A percentile compares a stretch with the other conserved stretches of the same genome.
These are phyloP conservation scores for Engraulis encrasicolus DNA, from an alignment of 2,113 vertebrate species.

Conservation along the genomic window DNA sequence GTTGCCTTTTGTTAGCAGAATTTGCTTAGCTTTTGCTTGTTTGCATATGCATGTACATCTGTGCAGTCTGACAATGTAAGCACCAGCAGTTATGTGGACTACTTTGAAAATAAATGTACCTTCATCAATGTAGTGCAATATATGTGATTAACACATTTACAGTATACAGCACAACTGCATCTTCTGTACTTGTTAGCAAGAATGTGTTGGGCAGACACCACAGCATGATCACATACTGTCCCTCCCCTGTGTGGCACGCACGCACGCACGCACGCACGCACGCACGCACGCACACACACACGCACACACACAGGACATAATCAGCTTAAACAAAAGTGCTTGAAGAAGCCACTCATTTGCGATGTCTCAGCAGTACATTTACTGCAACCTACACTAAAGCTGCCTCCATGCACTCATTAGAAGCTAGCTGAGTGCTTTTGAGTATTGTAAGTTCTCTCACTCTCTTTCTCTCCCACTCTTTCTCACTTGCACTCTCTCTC, in stretches of 20 bases:
- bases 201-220: background rate
- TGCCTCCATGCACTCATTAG: constrained; percentile 8
- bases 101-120: too few relatives aligned
- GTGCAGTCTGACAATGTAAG: too few relatives aligned
- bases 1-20: too few relatives aligned
- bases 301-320: constrained; percentile 3
- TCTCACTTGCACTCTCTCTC: background rate
- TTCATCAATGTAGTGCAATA: too few relatives aligned
- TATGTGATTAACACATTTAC: too few relatives aligned
- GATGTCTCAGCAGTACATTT: constrained; percentile 18
- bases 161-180: too few relatives aligned
- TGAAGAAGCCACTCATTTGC: constrained; percentile 17
- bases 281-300: background rate
- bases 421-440: background rate
- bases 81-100: too few relatives aligned
- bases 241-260: too few relatives aligned
- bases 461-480: background rate
- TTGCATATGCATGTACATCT: too few relatives aligned
- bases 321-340: constrained; percentile 18
- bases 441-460: background rate
- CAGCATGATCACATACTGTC: too few relatives aligned
- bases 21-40: too few relatives aligned
- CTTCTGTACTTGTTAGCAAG: background rate
- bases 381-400: constrained; percentile 15
- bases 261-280: background rate